These are phyloP conservation scores for Sternarchorhynchus goeldii DNA, from an alignment of 2,797 vertebrate species.

Conservation along the genomic window DNA sequence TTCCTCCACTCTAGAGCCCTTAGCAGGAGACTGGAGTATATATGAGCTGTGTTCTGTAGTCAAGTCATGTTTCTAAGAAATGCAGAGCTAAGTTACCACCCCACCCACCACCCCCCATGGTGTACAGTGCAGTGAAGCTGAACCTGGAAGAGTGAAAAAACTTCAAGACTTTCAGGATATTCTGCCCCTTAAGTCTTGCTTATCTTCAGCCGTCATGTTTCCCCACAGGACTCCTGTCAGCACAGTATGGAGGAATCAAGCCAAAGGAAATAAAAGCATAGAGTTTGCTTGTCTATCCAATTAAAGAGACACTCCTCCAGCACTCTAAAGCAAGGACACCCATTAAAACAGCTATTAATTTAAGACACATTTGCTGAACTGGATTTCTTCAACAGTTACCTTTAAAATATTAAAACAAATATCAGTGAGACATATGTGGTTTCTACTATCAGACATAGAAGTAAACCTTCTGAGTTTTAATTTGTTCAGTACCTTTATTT, in stretches of 20 bases:
- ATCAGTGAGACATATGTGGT: neutral
- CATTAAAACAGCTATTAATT: neutral
- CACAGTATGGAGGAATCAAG: slow-evolving; percentile 36
- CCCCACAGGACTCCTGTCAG: slow-evolving; percentile 32
- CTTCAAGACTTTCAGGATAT: neutral
- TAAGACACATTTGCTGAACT: neutral
- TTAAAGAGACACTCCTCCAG: slow-evolving; percentile 30
- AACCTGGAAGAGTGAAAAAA: neutral
- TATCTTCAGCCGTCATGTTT: slow-evolving; percentile 6
- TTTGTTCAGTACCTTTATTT: slow-evolving; percentile 11
- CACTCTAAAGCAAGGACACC: neutral
- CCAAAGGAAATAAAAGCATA: slow-evolving; percentile 40
- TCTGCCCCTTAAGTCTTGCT: slow-evolving; percentile 1
- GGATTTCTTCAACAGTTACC: neutral
- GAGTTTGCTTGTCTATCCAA: slow-evolving; percentile 34
- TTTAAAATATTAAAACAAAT: neutral
- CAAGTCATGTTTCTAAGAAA: neutral
- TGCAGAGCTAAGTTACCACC: neutral
- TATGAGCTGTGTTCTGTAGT: neutral
- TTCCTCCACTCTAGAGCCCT: neutral
- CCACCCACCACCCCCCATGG: neutral
- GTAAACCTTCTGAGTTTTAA: neutral
- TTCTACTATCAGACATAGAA: neutral
- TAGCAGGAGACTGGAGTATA: neutral
- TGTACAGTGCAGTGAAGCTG: neutral